A percentile compares a stretch with the other conserved stretches of the same genome.
Evolutionary conservation across 2,888 invertebrate species (phyloP).

Genomic region (Cheilosia urbana): DNA sequence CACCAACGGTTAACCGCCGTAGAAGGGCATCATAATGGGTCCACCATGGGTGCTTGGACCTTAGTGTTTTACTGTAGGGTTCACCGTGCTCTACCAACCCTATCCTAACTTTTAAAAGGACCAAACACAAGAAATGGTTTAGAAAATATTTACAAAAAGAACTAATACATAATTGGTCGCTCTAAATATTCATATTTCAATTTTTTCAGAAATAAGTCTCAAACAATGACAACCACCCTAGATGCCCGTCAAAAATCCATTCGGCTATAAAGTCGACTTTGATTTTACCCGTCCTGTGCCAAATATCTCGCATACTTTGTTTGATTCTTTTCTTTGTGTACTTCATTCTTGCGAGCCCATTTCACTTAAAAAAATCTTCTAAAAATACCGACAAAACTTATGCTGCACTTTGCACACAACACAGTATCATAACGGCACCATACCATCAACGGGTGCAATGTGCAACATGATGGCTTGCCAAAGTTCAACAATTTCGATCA

Average conservation of each 20-base stretch:
- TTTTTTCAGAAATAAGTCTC: too few species aligned
- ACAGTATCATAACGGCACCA: neutral
- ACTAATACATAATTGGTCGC: too few species aligned
- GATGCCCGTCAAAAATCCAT: constrained; percentile 17
- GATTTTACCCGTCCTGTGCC: constrained; percentile 1
- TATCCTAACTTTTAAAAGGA: too few species aligned
- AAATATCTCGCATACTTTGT: constrained; percentile 9
- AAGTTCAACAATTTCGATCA: constrained; percentile 41
- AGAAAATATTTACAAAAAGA: too few species aligned
- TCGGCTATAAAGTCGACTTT: neutral
- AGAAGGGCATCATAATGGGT: too few species aligned
- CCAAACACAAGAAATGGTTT: too few species aligned
- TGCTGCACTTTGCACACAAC: constrained; percentile 15
- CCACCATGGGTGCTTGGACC: too few species aligned
- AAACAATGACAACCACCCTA: neutral
- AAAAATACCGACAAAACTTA: constrained; percentile 36
- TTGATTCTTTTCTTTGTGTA: neutral
- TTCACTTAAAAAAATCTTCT: constrained; percentile 6
- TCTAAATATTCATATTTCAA: too few species aligned
- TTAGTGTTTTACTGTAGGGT: too few species aligned
- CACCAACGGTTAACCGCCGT: too few species aligned
- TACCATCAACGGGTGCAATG: constrained; percentile 25
- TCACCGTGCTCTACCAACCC: too few species aligned
- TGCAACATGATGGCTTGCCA: constrained; percentile 55
- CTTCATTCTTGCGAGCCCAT: neutral